These are phyloP conservation scores for Cordilura impudica DNA, from an alignment of 2,888 invertebrate species.

Conservation along the genomic window DNA sequence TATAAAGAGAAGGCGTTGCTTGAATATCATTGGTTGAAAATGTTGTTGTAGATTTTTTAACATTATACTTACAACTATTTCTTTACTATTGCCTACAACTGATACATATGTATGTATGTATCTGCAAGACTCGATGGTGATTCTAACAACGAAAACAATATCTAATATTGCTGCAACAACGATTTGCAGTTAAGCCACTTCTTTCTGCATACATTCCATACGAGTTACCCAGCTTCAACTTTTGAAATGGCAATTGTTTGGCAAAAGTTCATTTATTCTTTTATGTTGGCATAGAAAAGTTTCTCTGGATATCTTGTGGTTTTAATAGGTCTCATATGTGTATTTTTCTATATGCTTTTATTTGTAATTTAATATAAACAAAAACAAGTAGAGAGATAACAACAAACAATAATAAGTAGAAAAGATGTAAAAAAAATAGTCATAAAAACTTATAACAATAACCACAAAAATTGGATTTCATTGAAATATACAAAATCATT, in stretches of 20 bases:
- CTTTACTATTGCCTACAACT: constrained; percentile 21
- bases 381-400: background rate
- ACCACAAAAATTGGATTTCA: constrained; percentile 12
- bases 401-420: constrained; percentile 24
- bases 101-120: background rate
- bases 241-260: background rate
- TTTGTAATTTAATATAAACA: constrained; percentile 45
- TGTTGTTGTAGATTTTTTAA: background rate
- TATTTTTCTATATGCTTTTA: constrained; percentile 38
- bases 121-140: background rate
- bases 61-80: constrained; percentile 31
- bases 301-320: constrained; percentile 44
- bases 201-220: background rate
- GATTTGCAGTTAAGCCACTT: background rate
- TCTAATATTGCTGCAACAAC: background rate
- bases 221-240: background rate
- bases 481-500: background rate
- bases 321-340: constrained; percentile 58
- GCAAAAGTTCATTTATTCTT: background rate
- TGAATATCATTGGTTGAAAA: constrained; percentile 46
- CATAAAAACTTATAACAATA: constrained; percentile 22
- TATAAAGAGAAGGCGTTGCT: constrained; percentile 58
- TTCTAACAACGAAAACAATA: background rate
- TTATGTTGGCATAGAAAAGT: constrained; percentile 16
- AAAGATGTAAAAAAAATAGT: constrained; percentile 25